Percentiles rank a stretch among this genome's conserved stretches.
phyloP scores from a whole-genome alignment of 2,113 vertebrate species.

The Zonotrichia leucophrys region DNA sequence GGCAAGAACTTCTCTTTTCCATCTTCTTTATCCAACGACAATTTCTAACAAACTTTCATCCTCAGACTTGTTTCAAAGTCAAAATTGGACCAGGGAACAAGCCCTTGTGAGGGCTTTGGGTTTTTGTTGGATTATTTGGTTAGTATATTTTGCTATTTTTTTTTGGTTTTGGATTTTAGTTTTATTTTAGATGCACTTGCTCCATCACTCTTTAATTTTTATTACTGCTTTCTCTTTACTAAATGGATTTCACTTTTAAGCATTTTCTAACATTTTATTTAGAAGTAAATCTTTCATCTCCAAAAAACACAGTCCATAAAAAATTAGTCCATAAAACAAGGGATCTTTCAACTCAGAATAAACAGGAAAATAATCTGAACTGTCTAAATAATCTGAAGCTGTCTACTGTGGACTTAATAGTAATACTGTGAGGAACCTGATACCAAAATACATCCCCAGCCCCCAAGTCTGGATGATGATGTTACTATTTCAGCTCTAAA shows the following conservation, averaged over 20 bases:
- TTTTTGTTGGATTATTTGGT: neutral
- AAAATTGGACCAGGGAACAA: neutral
- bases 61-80: neutral
- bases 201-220: neutral
- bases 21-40: neutral
- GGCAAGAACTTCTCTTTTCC: neutral
- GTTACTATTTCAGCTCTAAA: neutral
- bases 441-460: neutral
- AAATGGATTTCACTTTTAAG: neutral
- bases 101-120: neutral
- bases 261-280: neutral
- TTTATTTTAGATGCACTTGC: neutral
- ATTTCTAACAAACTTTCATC: neutral
- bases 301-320: neutral
- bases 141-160: neutral
- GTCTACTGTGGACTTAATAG: neutral
- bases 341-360: neutral
- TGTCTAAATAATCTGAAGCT: neutral
- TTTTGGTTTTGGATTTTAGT: neutral
- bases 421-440: neutral
- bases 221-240: neutral
- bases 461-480: neutral
- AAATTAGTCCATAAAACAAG: neutral
- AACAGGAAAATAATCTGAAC: neutral
- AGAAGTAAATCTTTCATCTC: neutral